Percentiles rank a stretch among this genome's conserved stretches.
phyloP scores from a whole-genome alignment of 2,888 invertebrate genomes.

The Parnassius apollo region DNA sequence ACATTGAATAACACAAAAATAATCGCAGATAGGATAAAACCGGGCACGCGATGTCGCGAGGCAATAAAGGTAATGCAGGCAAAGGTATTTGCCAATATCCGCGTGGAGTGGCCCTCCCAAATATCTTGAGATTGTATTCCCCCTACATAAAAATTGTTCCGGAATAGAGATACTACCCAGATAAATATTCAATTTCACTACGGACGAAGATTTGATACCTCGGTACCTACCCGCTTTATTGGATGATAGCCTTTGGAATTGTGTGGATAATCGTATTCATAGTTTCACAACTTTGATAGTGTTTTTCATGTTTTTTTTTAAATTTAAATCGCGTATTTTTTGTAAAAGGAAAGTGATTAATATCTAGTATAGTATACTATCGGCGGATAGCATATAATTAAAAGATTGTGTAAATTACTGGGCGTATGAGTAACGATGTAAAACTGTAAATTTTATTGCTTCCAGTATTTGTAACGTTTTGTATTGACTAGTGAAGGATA shows the following conservation, averaged over 20 bases:
- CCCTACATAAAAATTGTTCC: slow-evolving; percentile 80
- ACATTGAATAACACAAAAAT: slow-evolving; percentile 69
- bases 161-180: slow-evolving; percentile 80
- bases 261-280: slow-evolving; percentile 79
- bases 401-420: too few relatives aligned
- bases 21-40: slow-evolving; percentile 68
- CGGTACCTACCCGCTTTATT: slow-evolving; percentile 76
- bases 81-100: slow-evolving; percentile 79
- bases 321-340: too few relatives aligned
- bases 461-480: too few relatives aligned
- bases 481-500: too few relatives aligned
- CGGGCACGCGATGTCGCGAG: slow-evolving; percentile 69
- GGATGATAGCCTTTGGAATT: slow-evolving; percentile 78
- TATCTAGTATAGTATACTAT: too few relatives aligned
- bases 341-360: too few relatives aligned
- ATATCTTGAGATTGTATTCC: slow-evolving; percentile 79
- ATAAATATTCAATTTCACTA: slow-evolving; percentile 81
- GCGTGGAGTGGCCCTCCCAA: slow-evolving; percentile 77
- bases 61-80: slow-evolving; percentile 80
- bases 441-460: too few relatives aligned
- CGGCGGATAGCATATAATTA: too few relatives aligned
- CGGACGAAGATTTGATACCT: slow-evolving; percentile 81
- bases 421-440: too few relatives aligned
- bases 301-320: background rate
- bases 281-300: slow-evolving; percentile 56